phyloP scores from a whole-genome alignment of 2,113 vertebrate genomes.

The Crypturellus undulatus region DNA sequence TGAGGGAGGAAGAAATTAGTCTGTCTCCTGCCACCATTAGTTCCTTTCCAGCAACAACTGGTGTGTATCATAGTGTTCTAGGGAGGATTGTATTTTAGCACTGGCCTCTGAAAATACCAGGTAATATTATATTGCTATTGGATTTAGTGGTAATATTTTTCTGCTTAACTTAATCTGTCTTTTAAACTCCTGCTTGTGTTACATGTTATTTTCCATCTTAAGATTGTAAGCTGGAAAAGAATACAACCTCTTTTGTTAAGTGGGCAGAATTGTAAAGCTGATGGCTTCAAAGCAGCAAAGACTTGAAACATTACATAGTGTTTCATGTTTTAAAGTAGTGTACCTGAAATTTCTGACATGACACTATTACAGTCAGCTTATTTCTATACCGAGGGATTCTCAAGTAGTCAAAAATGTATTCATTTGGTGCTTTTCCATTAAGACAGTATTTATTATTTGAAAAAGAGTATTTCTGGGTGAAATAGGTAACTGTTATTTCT shows the following conservation, averaged over 20 bases:
- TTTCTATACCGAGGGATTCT: not conserved
- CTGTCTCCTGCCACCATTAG: slow-evolving; percentile 3
- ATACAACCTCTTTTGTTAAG: not conserved
- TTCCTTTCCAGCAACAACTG: not conserved
- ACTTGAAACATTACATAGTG: not conserved
- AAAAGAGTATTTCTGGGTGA: not conserved
- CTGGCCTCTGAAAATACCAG: not conserved
- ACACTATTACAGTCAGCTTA: not conserved
- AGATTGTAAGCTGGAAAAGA: not conserved
- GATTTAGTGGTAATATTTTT: not conserved
- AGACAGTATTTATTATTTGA: not conserved
- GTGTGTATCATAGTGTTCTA: not conserved
- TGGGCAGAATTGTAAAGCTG: not conserved
- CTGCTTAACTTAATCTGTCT: not conserved
- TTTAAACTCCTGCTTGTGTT: not conserved
- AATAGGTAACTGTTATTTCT: too few species aligned
- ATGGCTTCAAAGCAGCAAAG: not conserved
- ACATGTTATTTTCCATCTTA: not conserved
- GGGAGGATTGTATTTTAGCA: slow-evolving; percentile 3
- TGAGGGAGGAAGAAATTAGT: not conserved
- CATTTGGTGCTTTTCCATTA: not conserved
- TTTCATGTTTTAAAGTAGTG: not conserved
- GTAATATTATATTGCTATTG: not conserved
- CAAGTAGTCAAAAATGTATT: not conserved
- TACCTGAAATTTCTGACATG: not conserved